Base-by-base conservation (phyloP, 2,888 invertebrate genomes). In the Nowickia ferox region DNA sequence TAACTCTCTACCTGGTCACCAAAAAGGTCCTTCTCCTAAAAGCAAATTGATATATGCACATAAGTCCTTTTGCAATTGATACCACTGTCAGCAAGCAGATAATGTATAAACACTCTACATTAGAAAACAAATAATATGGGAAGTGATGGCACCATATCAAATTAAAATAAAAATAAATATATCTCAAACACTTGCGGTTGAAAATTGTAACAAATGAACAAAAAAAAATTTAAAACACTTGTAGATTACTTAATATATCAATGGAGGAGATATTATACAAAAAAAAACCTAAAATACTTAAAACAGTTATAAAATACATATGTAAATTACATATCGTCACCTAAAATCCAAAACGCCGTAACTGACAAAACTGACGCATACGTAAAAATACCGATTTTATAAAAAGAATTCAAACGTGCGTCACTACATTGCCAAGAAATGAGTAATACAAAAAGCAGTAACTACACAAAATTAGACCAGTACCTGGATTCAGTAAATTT, bases 121-220 rank as follows among this genome's bases (percentile, higher is more conserved):
- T 69, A 81, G 59, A 69, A 69, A 75, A 81, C 17, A 81, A 69
- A 75, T 81, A 81, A 63, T 53, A 81, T 68, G 55, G 68, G 75
- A 68, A 81, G 53, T 71, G 71, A 65, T 75, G 69, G 46, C 61
- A 79, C 63, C 76, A 74, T 78, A 85, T 81, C 81, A 77, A 77
- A 81, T 77, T 61, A 17, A 75, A 71, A 69, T 61, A 53, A 55
- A 46, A 57, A 69, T 63, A 72, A 75, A 55, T 61, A 71, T 53
- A 68, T 81, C 63, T 82, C 74, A 68, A 82, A 71, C 82, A 78
- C 78, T 85, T 85, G 85, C 46, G 85, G 85, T 85, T 81, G 63
- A 15, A 69, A 63, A 75, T 71, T 71, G 46, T 57, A 72, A 72
- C 55, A 40, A 57, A 65, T 57, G 17, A 63, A 44, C 46, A 68